Evolutionary conservation across 1,140 invertebrate genomes (phyloP).

Genomic region (Pinna nobilis): DNA sequence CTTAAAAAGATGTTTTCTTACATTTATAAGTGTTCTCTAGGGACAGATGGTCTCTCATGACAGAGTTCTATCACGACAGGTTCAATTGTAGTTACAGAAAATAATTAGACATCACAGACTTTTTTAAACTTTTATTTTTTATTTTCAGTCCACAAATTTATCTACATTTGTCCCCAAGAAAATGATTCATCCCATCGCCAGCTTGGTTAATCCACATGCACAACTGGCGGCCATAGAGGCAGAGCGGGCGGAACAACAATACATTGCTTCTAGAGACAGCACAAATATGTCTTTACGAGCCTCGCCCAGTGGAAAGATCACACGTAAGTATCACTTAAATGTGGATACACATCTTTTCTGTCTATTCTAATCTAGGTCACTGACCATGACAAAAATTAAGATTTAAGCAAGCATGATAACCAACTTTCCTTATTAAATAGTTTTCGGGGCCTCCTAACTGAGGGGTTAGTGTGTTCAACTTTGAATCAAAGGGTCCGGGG

Average conservation of each 20-base stretch:
- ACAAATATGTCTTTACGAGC: constrained; percentile 7
- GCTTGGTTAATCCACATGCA: constrained; percentile 61
- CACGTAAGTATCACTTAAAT: constrained; percentile 7
- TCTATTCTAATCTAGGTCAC: too few species aligned
- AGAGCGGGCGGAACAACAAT: constrained; percentile 34
- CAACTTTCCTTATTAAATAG: too few species aligned
- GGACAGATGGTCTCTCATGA: too few species aligned
- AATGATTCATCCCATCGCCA: constrained; percentile 59
- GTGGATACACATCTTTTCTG: not conserved
- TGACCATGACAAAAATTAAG: too few species aligned
- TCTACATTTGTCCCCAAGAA: constrained; percentile 42
- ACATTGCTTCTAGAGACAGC: constrained; percentile 32
- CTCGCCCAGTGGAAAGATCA: not conserved
- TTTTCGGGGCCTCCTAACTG: too few species aligned
- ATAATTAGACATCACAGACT: not conserved
- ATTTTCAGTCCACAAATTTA: constrained; percentile 38
- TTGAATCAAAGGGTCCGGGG: too few species aligned
- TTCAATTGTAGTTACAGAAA: too few species aligned
- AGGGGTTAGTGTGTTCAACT: too few species aligned
- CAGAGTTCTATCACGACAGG: too few species aligned
- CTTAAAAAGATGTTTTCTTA: too few species aligned
- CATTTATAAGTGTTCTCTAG: too few species aligned
- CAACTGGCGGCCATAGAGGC: constrained; percentile 40
- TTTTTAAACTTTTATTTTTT: not conserved
- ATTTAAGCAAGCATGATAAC: too few species aligned